phyloP scores from a whole-genome alignment of 2,113 vertebrate genomes.

The Sigmodon hispidus region DNA sequence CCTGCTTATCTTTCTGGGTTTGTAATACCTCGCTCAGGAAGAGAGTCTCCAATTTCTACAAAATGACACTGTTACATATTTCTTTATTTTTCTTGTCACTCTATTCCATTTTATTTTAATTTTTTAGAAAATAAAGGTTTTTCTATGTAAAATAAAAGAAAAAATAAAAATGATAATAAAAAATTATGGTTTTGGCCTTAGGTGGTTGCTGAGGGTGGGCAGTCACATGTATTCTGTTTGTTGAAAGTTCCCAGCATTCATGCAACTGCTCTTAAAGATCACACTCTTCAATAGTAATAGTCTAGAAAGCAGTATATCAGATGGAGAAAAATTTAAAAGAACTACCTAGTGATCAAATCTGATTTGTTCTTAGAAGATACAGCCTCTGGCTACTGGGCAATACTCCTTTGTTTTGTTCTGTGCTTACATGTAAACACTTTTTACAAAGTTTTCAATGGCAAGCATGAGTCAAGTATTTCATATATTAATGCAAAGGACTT shows the following conservation, averaged over 20 bases:
- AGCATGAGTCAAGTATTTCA: neutral
- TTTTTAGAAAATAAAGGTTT: too few species aligned
- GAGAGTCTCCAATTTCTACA: too few species aligned
- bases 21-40: too few species aligned
- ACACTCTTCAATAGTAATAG: neutral
- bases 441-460: neutral
- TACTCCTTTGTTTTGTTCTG: neutral
- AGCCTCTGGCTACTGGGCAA: neutral
- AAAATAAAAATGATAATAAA: too few species aligned
- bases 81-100: too few species aligned
- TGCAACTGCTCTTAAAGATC: neutral
- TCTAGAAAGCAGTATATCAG: neutral
- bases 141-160: too few species aligned
- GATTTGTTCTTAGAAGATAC: neutral
- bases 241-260: neutral
- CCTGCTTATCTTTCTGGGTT: too few species aligned
- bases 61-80: too few species aligned
- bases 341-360: neutral
- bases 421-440: neutral
- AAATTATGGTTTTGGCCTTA: neutral
- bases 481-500: neutral
- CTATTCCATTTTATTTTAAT: too few species aligned
- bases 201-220: accelerated
- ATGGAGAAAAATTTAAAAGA: neutral
- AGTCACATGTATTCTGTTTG: neutral